phyloP scores from a whole-genome alignment of 2,113 vertebrate species.

The Sinocyclocheilus rhinocerous region DNA sequence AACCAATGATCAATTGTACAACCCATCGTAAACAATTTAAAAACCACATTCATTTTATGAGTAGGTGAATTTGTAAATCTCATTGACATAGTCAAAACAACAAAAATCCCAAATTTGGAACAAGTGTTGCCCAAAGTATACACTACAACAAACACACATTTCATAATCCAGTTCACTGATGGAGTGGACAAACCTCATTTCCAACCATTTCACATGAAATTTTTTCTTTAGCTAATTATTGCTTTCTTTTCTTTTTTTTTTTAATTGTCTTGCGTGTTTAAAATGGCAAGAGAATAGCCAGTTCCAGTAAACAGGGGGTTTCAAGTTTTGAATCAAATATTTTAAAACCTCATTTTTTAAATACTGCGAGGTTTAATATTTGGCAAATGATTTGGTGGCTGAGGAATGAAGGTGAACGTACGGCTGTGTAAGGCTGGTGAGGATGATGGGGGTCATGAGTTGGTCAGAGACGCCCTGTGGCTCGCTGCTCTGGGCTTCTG shows the following conservation, averaged over 20 bases:
- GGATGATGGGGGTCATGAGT: constrained; percentile 60
- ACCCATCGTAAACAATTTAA: background rate
- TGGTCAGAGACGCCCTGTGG: constrained; percentile 59
- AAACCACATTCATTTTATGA: background rate
- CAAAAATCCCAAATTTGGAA: background rate
- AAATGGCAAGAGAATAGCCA: background rate
- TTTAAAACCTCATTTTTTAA: background rate
- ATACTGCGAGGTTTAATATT: background rate
- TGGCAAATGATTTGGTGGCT: constrained; percentile 46
- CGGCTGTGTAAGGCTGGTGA: background rate
- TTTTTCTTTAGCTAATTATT: background rate
- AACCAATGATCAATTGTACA: background rate
- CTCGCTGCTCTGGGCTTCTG: constrained; percentile 70
- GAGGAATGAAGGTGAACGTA: background rate
- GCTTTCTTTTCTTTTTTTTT: too few relatives aligned
- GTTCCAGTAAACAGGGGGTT: background rate
- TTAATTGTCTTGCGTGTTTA: background rate
- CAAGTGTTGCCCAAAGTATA: background rate
- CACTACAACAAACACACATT: background rate
- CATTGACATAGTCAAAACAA: background rate
- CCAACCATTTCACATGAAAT: background rate
- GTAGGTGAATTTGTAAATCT: background rate
- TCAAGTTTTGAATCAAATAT: background rate
- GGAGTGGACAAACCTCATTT: background rate
- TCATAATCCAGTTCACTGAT: background rate